Evolutionary conservation across 2,113 vertebrate genomes (phyloP).

Genomic region (Petaurus breviceps): DNA sequence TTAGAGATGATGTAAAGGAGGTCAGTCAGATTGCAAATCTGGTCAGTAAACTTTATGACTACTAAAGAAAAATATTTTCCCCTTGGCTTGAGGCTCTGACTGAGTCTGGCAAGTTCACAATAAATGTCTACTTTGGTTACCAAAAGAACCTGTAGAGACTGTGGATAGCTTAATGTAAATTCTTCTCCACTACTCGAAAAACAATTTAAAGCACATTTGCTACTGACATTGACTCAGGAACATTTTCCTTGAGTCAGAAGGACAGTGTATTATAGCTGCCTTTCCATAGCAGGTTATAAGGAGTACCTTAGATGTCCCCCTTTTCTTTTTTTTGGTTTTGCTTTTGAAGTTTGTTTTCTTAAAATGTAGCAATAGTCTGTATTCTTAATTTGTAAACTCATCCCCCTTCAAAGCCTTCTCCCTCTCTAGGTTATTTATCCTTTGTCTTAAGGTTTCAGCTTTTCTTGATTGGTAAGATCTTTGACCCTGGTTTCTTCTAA

Average conservation of each 20-base stretch:
- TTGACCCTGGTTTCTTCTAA: background rate
- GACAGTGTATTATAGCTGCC: background rate
- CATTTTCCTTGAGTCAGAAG: background rate
- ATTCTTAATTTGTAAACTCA: slow-evolving; percentile 2
- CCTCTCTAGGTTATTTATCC: background rate
- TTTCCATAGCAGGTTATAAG: background rate
- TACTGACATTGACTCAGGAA: background rate
- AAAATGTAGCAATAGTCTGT: background rate
- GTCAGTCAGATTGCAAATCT: background rate
- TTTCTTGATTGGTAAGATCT: background rate
- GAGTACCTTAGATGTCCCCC: background rate
- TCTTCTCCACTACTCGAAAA: background rate
- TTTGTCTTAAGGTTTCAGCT: background rate
- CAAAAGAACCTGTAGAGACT: background rate
- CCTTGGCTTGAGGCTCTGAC: background rate
- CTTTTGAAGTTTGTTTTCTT: background rate
- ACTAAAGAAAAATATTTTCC: background rate
- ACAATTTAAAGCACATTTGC: background rate
- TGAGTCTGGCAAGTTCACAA: background rate
- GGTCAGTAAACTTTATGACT: background rate
- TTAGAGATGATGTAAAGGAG: background rate
- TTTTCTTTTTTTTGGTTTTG: background rate
- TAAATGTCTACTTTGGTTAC: background rate
- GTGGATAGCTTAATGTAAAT: background rate
- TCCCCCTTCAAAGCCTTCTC: background rate